Evolutionary conservation across 2,888 invertebrate genomes (phyloP), one percentile per base, ranked within the genome.

Genomic region (Pyrocoelia pectoralis): DNA sequence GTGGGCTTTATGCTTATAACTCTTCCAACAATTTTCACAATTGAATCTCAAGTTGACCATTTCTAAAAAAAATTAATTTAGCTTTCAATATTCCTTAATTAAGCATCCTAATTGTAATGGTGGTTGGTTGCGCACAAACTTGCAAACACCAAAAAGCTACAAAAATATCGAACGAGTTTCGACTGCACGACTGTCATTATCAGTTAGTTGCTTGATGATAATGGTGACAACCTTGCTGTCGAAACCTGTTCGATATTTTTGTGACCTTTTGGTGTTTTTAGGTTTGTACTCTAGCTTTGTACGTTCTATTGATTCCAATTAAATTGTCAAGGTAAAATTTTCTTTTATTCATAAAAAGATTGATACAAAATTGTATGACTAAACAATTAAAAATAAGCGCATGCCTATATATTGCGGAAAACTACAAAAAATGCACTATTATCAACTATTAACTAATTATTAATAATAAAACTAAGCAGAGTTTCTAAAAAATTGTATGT

Each of bases 21-120:
- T 64, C 24, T 64, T 52, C 15, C 54, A 55, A 14, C 68, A 68
- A 2, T 60, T 68, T 43, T 24, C 29, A 51, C 68, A 68, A 17
- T 56, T 60, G 53, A 59, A 63, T 24, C 67, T 59, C 46, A 40
- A 68, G 66, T 48, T 55, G 9, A 8, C 33, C 54, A 24, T 15
- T 40, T 52, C 52, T 14, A 51, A 17, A 52, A 50, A 50, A 13
- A 29, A n/a, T 4, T 33, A 2, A n/a, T 33, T 33, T 33, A 33
- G 33, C 8, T 24, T 24, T 24, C 24, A 24, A 24, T n/a, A n/a
- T n/a, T n/a, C n/a, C n/a, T n/a, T n/a, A n/a, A n/a, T n/a, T n/a
- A n/a, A n/a, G n/a, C n/a, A n/a, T n/a, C n/a, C n/a, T n/a, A n/a
- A n/a, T n/a, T n/a, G n/a, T n/a, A n/a, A n/a, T n/a, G n/a, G n/a